Conservation (phyloP, 1,140 invertebrate genomes). For the Gryllus bimaculatus region DNA sequence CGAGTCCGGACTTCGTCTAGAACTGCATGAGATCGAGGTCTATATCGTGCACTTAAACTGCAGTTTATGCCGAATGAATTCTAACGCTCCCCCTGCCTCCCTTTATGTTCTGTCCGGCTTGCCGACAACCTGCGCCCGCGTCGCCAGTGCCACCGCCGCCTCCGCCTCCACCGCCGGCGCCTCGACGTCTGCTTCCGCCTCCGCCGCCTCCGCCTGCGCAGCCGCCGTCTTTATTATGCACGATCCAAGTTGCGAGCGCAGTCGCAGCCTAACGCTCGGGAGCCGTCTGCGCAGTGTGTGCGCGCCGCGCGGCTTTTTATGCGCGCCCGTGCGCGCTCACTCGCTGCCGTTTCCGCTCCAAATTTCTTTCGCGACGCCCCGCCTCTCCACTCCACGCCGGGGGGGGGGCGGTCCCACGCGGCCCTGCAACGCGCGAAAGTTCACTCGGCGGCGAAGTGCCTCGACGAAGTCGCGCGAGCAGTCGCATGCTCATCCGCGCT, state of each 20-base stretch:
- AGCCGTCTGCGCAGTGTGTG: neutral
- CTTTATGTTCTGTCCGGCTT: neutral
- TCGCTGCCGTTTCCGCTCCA: too few relatives aligned
- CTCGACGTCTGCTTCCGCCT: neutral
- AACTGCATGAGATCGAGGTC: slow-evolving; percentile 14
- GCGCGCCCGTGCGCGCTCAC: too few relatives aligned
- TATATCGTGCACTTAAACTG: slow-evolving; percentile 14
- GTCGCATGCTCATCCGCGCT: too few relatives aligned
- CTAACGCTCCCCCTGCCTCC: slow-evolving; percentile 2
- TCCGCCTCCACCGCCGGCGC: neutral
- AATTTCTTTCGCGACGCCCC: too few relatives aligned
- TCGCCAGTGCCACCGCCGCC: neutral
- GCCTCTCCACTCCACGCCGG: too few relatives aligned
- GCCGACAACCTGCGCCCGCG: neutral
- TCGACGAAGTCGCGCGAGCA: too few relatives aligned
- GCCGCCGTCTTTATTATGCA: neutral
- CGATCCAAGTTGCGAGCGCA: neutral
- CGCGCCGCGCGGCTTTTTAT: neutral
- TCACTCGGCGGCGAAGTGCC: too few relatives aligned
- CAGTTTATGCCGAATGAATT: slow-evolving; percentile 9
- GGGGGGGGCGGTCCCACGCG: too few relatives aligned
- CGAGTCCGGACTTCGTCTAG: neutral
- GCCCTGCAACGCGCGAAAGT: too few relatives aligned
- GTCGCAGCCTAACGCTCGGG: neutral
- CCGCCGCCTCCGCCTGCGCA: neutral